Evolutionary conservation across 2,797 vertebrate species (phyloP).

Genomic region (Chrysocyon brachyurus): DNA sequence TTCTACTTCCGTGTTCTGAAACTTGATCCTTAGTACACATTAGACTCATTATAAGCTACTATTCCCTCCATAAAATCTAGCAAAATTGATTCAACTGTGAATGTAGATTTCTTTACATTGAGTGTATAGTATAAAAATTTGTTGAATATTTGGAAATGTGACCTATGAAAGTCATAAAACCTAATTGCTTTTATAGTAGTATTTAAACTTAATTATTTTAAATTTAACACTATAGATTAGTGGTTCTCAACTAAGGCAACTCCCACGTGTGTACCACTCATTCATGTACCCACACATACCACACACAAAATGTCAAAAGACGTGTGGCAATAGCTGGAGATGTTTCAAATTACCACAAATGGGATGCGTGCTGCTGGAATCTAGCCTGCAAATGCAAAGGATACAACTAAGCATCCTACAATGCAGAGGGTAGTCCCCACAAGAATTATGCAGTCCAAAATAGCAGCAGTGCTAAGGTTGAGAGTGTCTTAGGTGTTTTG

Average conservation of each 20-base stretch:
- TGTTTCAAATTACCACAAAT: background rate
- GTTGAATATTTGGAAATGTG: background rate
- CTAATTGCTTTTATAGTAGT: background rate
- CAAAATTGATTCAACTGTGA: background rate
- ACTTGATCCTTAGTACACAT: background rate
- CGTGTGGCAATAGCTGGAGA: background rate
- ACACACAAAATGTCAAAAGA: too few relatives aligned
- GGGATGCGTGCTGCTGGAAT: fast-evolving
- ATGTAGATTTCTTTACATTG: background rate
- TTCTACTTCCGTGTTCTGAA: background rate
- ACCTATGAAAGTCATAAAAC: background rate
- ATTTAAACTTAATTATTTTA: background rate
- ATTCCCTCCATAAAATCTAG: background rate
- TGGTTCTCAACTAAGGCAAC: background rate
- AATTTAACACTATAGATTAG: background rate
- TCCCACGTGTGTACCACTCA: fast-evolving
- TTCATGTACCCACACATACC: fast-evolving
- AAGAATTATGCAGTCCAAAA: background rate
- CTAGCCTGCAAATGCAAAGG: background rate
- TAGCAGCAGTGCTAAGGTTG: background rate
- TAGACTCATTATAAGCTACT: background rate
- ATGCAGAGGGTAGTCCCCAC: background rate
- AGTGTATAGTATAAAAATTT: background rate
- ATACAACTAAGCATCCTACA: fast-evolving
- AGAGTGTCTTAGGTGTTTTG: background rate